Base-by-base conservation (phyloP, 2,113 vertebrate species). In the Grus americana region DNA sequence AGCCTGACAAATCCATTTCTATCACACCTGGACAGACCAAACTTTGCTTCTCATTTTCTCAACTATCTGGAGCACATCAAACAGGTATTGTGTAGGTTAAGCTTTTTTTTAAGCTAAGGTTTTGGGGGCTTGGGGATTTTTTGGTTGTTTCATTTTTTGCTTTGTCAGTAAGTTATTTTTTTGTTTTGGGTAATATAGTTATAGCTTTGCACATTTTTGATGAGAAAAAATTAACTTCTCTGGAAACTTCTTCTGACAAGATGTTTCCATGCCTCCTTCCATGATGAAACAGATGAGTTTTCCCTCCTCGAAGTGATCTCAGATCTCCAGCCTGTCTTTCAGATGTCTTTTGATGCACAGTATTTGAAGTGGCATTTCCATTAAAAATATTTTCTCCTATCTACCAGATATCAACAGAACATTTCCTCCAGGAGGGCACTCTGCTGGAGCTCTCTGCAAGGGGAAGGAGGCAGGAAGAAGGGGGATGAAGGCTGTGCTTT, bases 111-210 rank as follows among this genome's bases (percentile, higher is more conserved):
- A 71, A 82, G 6, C 3, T 68, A 59, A 58, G 22, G 2, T n/a
- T 88, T 36, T 21, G 1, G 4, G 4, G 2, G 0, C 0, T 40
- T 81, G 10, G 38, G 23, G 3, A 0, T 11, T 52, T 59, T 73
- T 74, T 22, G 3, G 1, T 42, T 34, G 5, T 36, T 50, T 59
- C 11, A 9, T 30, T 42, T 26, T 92, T 46, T 30, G 3, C 15
- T 82, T 82, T 82, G 6, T 49, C 81, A 66, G 3, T 23, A 79
- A 67, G 5, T 19, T 67, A 2, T 49, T 68, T 5, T 13, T 80
- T 85, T 50, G 2, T 4, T 78, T 81, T 30, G 24, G 12, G 8
- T 58, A 42, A 71, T 44, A 46, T 0, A 62, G 15, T 42, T 65
- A 47, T 15, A 52, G 11, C 8, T 59, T 79, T 23, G 44, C 10